Conservation (phyloP, 2,888 invertebrate genomes). For the Polyommatus icarus region DNA sequence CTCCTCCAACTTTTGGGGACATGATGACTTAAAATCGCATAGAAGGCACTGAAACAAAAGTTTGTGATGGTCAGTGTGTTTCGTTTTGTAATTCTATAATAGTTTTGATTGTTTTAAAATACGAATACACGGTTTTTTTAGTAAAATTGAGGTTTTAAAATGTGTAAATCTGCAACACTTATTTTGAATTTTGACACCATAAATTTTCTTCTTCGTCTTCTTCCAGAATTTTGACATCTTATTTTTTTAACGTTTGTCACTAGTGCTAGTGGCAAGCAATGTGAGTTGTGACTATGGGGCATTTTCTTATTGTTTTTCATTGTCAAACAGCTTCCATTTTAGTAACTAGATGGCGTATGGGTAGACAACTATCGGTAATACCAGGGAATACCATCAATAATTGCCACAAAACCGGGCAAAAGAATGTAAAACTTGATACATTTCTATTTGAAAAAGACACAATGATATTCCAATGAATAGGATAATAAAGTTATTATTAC, state of each 20-base stretch:
- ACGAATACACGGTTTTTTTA: neutral
- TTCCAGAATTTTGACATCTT: neutral
- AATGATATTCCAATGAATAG: too few relatives aligned
- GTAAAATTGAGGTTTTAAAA: neutral
- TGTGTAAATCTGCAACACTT: neutral
- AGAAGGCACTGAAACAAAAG: slow-evolving; percentile 83
- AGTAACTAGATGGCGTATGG: too few relatives aligned
- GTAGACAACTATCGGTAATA: too few relatives aligned
- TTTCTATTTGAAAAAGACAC: too few relatives aligned
- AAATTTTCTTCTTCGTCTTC: neutral
- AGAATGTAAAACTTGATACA: too few relatives aligned
- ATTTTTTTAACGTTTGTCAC: neutral
- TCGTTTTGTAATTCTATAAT: neutral
- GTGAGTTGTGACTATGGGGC: too few relatives aligned
- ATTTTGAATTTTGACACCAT: slow-evolving; percentile 16
- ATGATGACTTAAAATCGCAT: slow-evolving; percentile 87
- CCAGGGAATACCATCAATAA: too few relatives aligned
- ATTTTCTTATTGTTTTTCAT: too few relatives aligned
- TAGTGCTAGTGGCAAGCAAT: neutral
- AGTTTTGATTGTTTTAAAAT: neutral
- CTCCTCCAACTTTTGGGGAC: slow-evolving; percentile 87
- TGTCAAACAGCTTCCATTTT: too few relatives aligned
- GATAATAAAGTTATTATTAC: too few relatives aligned
- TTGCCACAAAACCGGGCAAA: too few relatives aligned
- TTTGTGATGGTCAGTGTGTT: neutral